Conservation (phyloP, 35 echinoderm and acorn worm genomes). For the Eucidaris tribuloides region DNA sequence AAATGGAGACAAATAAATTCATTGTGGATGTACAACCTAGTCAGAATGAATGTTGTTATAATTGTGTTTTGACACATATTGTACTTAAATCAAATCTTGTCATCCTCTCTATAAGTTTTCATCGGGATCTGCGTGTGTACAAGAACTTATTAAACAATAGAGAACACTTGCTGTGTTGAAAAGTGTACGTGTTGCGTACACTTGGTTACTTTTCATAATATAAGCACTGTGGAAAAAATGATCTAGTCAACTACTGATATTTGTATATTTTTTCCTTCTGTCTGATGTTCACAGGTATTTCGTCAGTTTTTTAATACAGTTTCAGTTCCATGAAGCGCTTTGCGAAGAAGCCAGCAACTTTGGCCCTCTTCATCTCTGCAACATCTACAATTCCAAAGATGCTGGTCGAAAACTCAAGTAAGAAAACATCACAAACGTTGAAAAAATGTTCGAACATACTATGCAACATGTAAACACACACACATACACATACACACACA, state of each 20-base stretch:
- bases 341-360: conserved; percentile 60
- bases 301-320: conserved; percentile 96
- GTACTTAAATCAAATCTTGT: too few species aligned
- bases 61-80: too few species aligned
- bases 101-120: neutral
- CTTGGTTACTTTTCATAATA: neutral
- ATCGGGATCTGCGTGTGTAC: neutral
- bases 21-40: too few species aligned
- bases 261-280: neutral
- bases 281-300: conserved; percentile 93
- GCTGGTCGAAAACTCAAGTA: neutral
- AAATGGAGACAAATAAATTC: too few species aligned
- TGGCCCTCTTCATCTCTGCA: conserved; percentile 87
- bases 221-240: neutral
- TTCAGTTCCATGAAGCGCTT: conserved; percentile 89
- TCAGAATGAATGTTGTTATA: too few species aligned
- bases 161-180: neutral
- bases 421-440: neutral
- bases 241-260: neutral
- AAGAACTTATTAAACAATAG: neutral
- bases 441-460: neutral
- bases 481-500: neutral
- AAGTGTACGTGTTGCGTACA: neutral
- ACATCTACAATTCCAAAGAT: neutral
- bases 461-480: neutral